A percentile compares a stretch with the other conserved stretches of the same genome.
phyloP scores from a whole-genome alignment of 2,888 invertebrate genomes.

The Diaperis boleti region DNA sequence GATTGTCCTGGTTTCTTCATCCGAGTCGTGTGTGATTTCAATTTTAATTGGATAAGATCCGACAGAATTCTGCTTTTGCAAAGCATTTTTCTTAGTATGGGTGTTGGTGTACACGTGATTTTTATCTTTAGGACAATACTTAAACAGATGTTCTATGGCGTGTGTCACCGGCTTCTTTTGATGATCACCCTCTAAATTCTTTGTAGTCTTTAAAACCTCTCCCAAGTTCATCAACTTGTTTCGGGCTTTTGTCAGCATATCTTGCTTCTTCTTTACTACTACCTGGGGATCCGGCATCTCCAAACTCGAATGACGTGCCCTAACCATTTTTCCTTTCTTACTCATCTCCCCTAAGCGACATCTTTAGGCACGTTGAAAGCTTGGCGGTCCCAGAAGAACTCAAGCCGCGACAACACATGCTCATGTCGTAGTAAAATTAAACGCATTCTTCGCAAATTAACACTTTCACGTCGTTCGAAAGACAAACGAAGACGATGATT shows the following conservation, averaged over 20 bases:
- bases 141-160: constrained; percentile 66
- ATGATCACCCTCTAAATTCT: constrained; percentile 52
- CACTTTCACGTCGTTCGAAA: neutral
- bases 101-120: constrained; percentile 55
- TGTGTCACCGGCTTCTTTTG: constrained; percentile 61
- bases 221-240: constrained; percentile 60
- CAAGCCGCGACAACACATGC: neutral
- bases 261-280: constrained; percentile 67
- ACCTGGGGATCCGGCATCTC: constrained; percentile 63
- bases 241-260: constrained; percentile 61
- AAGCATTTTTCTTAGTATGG: constrained; percentile 43
- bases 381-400: neutral
- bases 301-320: constrained; percentile 65
- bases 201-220: constrained; percentile 67
- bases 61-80: constrained; percentile 63
- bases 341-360: constrained; percentile 43
- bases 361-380: constrained; percentile 10
- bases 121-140: constrained; percentile 65
- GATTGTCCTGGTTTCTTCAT: constrained; percentile 47
- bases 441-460: neutral
- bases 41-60: constrained; percentile 62
- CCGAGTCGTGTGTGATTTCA: constrained; percentile 55
- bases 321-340: constrained; percentile 62
- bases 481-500: constrained; percentile 15
- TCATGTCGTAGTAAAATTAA: neutral